Conservation (phyloP, 2,797 vertebrate species). For the Huso huso region DNA sequence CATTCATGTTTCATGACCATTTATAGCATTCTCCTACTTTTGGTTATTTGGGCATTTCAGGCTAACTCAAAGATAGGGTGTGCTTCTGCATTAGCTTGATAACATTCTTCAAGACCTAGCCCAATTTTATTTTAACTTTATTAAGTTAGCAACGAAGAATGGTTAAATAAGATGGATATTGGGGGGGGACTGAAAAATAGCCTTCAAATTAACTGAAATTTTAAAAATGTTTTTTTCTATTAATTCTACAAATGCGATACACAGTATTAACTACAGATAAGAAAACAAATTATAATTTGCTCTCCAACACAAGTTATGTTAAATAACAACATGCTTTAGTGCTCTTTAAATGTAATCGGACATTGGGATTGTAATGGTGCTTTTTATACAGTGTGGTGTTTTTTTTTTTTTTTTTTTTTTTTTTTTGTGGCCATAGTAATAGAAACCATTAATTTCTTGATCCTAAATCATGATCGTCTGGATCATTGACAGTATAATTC, state of each 20-base stretch:
- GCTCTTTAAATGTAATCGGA: background rate
- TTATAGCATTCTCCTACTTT: background rate
- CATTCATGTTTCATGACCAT: background rate
- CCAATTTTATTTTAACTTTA: background rate
- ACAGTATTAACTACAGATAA: conserved; percentile 15
- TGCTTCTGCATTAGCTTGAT: conserved; percentile 6
- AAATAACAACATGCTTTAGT: background rate
- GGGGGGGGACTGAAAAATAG: too few relatives aligned
- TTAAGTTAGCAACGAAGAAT: background rate
- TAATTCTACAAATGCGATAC: conserved; percentile 2
- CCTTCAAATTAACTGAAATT: too few relatives aligned
- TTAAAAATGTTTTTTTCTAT: too few relatives aligned
- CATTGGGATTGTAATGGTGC: too few relatives aligned
- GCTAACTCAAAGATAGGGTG: conserved; percentile 1
- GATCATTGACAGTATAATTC: conserved; percentile 15
- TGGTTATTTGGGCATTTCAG: background rate
- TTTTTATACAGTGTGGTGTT: too few relatives aligned
- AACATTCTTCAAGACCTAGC: background rate
- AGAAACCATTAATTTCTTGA: too few relatives aligned
- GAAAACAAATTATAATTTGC: background rate
- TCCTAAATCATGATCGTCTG: too few relatives aligned
- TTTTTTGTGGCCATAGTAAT: too few relatives aligned
- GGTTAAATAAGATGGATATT: too few relatives aligned
- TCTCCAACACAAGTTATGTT: background rate
- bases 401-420: too few relatives aligned